Percentiles rank a stretch among this genome's conserved stretches.
phyloP scores from a whole-genome alignment of 2,113 vertebrate genomes.

The Cynocephalus volans region DNA sequence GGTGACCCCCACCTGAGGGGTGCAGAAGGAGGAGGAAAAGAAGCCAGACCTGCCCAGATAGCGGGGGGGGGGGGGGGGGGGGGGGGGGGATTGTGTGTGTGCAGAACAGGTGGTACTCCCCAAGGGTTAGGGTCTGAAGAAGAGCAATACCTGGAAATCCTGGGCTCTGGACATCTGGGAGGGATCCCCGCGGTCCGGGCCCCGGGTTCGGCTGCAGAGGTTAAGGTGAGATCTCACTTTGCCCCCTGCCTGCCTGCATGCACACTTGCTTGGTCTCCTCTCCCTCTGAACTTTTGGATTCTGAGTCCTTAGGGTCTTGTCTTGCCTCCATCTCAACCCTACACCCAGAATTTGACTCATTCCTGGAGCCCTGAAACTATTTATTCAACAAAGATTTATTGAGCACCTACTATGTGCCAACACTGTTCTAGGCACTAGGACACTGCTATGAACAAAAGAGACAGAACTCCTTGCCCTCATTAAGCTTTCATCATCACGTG shows the following conservation, averaged over 20 bases:
- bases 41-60: background rate
- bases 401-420: background rate
- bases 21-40: background rate
- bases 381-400: background rate
- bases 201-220: constrained; percentile 89
- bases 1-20: constrained; percentile 93
- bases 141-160: constrained; percentile 93
- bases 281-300: background rate
- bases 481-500: background rate
- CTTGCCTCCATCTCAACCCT: background rate
- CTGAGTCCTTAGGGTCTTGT: background rate
- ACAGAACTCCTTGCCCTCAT: background rate
- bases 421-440: background rate
- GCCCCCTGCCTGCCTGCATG: background rate
- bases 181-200: constrained; percentile 86
- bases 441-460: background rate
- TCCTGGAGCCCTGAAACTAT: constrained; percentile 45
- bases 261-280: background rate
- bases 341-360: constrained; percentile 10
- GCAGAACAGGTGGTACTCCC: background rate
- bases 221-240: background rate
- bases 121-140: background rate
- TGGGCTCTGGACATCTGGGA: constrained; percentile 88
- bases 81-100: background rate
- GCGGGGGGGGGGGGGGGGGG: fast-evolving